These are phyloP conservation scores for Misgurnus mizolepis DNA, from an alignment of 2,113 vertebrate species.

Conservation along the genomic window DNA sequence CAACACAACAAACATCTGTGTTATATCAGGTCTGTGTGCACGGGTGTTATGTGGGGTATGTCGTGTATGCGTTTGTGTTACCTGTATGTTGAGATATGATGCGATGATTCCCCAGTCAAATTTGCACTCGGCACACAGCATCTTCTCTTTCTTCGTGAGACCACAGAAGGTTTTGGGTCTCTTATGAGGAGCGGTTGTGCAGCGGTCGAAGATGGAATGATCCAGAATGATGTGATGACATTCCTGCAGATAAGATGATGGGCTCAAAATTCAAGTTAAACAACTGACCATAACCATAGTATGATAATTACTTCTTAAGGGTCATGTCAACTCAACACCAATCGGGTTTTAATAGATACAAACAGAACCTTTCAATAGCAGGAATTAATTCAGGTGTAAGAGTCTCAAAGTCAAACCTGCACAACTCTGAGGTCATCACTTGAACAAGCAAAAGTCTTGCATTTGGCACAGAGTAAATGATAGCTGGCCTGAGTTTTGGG, in stretches of 20 bases:
- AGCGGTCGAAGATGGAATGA: slow-evolving; percentile 48
- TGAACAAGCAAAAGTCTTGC: slow-evolving; percentile 50
- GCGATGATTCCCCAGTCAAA: slow-evolving; percentile 76
- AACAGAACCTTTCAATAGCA: too few relatives aligned
- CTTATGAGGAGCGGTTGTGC: slow-evolving; percentile 29
- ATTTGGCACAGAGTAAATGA: slow-evolving; percentile 56
- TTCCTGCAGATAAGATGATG: slow-evolving; percentile 36
- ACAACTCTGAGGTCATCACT: slow-evolving; percentile 53
- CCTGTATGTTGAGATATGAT: slow-evolving; percentile 67
- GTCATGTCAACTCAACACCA: too few relatives aligned
- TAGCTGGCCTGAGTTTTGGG: slow-evolving; percentile 38
- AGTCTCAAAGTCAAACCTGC: not conserved
- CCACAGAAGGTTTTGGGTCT: slow-evolving; percentile 30
- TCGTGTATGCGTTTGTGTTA: not conserved
- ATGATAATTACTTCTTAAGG: too few relatives aligned
- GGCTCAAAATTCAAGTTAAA: too few relatives aligned
- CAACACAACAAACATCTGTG: not conserved
- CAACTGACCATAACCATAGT: too few relatives aligned
- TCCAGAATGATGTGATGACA: slow-evolving; percentile 59
- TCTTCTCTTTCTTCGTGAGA: slow-evolving; percentile 63
- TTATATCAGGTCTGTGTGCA: too few relatives aligned
- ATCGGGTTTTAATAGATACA: too few relatives aligned
- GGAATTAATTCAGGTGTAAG: too few relatives aligned
- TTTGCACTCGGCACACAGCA: slow-evolving; percentile 69
- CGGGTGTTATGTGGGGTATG: too few relatives aligned